Evolutionary conservation across 2,113 vertebrate species (phyloP).

Genomic region (Pontoporia blainvillei): DNA sequence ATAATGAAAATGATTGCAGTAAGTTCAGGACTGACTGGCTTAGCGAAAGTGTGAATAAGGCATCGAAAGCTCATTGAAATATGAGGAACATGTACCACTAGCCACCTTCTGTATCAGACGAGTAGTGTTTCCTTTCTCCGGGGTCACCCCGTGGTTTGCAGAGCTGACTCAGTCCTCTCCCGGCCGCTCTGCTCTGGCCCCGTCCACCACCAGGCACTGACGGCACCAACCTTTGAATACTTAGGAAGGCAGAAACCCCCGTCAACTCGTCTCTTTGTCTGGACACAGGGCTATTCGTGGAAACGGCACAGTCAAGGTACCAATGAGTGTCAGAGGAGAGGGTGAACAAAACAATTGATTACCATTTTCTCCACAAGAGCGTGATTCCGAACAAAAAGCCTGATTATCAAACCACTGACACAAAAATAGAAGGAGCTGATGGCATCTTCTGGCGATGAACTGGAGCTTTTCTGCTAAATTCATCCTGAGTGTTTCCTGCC

Average conservation of each 20-base stretch:
- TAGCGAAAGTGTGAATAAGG: background rate
- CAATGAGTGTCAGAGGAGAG: slow-evolving; percentile 44
- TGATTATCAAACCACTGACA: slow-evolving; percentile 49
- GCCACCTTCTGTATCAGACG: slow-evolving; percentile 45
- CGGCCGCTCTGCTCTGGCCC: background rate
- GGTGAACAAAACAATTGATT: slow-evolving; percentile 61
- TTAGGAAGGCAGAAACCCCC: slow-evolving; percentile 61
- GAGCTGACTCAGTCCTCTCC: slow-evolving; percentile 5
- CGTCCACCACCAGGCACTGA: slow-evolving; percentile 60
- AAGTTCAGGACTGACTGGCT: background rate
- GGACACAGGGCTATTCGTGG: slow-evolving; percentile 45
- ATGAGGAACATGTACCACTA: background rate
- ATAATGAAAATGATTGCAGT: background rate
- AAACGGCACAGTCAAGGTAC: slow-evolving; percentile 57
- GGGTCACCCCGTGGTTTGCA: slow-evolving; percentile 56
- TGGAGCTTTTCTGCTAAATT: slow-evolving; percentile 14
- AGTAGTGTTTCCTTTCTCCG: slow-evolving; percentile 30
- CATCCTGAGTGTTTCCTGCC: background rate
- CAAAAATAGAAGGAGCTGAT: slow-evolving; percentile 32
- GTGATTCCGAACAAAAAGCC: slow-evolving; percentile 58
- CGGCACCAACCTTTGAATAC: slow-evolving; percentile 31
- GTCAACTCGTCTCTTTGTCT: slow-evolving; percentile 56
- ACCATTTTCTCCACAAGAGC: slow-evolving; percentile 55
- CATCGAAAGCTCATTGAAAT: slow-evolving; percentile 49
- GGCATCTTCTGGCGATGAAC: background rate